Conservation (phyloP, 1,140 invertebrate species). For the Drosophila lini region DNA sequence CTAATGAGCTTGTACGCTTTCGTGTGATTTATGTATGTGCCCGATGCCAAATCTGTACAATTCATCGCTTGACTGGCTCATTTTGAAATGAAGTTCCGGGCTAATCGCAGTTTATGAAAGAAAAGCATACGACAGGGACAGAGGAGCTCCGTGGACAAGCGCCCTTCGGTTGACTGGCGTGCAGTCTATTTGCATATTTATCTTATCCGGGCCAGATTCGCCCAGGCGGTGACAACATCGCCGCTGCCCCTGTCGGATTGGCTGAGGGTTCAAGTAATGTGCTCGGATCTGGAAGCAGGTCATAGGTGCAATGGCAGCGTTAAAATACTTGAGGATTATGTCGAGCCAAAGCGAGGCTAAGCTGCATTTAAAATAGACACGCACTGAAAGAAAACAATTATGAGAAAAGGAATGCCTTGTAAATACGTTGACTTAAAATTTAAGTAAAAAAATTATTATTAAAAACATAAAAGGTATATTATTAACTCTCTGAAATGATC, state of each 20-base stretch:
- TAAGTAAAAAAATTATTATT: not conserved
- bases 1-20: slow-evolving; percentile 34
- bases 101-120: slow-evolving; percentile 60
- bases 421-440: not conserved
- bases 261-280: slow-evolving; percentile 54
- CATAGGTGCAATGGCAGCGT: slow-evolving; percentile 75
- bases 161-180: slow-evolving; percentile 36
- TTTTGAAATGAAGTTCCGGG: slow-evolving; percentile 38
- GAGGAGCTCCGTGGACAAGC: not conserved
- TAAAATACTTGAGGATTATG: slow-evolving; percentile 72
- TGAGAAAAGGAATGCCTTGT: no score
- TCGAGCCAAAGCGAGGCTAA: slow-evolving; percentile 44
- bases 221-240: slow-evolving; percentile 56
- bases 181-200: slow-evolving; percentile 80
- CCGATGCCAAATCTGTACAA: slow-evolving; percentile 22
- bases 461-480: not conserved
- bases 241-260: slow-evolving; percentile 64
- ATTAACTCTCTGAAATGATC: no score
- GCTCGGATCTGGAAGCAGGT: slow-evolving; percentile 18
- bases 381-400: slow-evolving; percentile 28
- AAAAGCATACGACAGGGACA: slow-evolving; percentile 41
- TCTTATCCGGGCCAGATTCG: slow-evolving; percentile 59
- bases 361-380: slow-evolving; percentile 35
- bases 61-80: slow-evolving; percentile 23
- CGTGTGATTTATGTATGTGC: slow-evolving; percentile 61